A percentile compares a stretch with the other conserved stretches of the same genome.
These are phyloP conservation scores for Lepus americanus DNA, from an alignment of 2,113 vertebrate species.

Conservation along the genomic window DNA sequence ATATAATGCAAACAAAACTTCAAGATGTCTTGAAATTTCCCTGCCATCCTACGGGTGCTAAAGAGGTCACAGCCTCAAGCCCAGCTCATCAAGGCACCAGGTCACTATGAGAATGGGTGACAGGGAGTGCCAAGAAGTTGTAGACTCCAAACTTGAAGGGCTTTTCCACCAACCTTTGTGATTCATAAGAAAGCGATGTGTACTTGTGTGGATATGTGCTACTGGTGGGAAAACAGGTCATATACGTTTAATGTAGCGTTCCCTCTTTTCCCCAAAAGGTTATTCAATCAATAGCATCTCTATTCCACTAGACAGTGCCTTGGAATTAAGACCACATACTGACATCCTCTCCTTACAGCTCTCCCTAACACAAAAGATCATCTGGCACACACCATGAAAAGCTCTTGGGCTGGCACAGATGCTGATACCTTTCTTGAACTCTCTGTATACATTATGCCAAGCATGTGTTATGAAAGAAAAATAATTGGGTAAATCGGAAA, in stretches of 20 bases:
- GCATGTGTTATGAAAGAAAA: background rate
- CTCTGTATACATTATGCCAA: background rate
- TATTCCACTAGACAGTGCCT: background rate
- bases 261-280: background rate
- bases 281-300: background rate
- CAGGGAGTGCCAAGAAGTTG: background rate
- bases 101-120: background rate
- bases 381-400: rapidly evolving
- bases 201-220: background rate
- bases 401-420: background rate
- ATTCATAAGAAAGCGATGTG: background rate
- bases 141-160: background rate
- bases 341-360: background rate
- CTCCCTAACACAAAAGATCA: background rate
- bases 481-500: background rate
- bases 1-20: background rate
- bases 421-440: background rate
- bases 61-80: background rate
- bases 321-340: constrained; percentile 8
- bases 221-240: background rate
- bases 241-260: background rate
- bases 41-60: background rate
- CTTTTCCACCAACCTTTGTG: background rate
- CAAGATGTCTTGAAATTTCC: background rate
- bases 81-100: background rate